These are phyloP conservation scores for Coenobita brevimanus DNA, from an alignment of 1,140 invertebrate genomes.

Conservation along the genomic window DNA sequence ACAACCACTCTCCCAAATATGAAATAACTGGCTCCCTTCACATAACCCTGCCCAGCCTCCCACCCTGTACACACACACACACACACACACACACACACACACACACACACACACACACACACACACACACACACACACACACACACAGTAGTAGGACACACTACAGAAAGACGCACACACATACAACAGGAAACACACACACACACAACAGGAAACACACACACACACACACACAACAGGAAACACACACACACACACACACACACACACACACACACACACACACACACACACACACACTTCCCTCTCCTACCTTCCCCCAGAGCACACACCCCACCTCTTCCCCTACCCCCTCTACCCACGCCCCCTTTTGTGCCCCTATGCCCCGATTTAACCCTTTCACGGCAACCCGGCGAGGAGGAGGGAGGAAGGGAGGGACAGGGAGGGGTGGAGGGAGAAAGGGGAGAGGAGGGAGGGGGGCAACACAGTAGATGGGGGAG, in stretches of 20 bases:
- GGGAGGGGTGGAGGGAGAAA: not conserved
- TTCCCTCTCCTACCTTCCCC: not conserved
- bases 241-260: too few relatives aligned
- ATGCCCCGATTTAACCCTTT: slow-evolving; percentile 48
- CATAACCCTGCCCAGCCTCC: slow-evolving; percentile 1
- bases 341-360: not conserved
- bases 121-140: too few relatives aligned
- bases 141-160: too few relatives aligned
- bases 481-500: not conserved
- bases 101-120: too few relatives aligned
- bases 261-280: not conserved
- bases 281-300: too few relatives aligned
- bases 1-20: too few relatives aligned
- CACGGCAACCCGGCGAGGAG: slow-evolving; percentile 21
- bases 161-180: too few relatives aligned
- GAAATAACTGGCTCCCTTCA: too few relatives aligned
- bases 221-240: too few relatives aligned
- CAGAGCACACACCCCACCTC: too few relatives aligned
- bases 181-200: too few relatives aligned
- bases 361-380: slow-evolving; percentile 43
- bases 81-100: not conserved
- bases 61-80: not conserved
- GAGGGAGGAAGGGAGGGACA: not conserved
- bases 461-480: not conserved
- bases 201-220: too few relatives aligned